These are phyloP conservation scores for Lutjanus argentimaculatus DNA, from an alignment of 2,797 vertebrate species.

Conservation along the genomic window DNA sequence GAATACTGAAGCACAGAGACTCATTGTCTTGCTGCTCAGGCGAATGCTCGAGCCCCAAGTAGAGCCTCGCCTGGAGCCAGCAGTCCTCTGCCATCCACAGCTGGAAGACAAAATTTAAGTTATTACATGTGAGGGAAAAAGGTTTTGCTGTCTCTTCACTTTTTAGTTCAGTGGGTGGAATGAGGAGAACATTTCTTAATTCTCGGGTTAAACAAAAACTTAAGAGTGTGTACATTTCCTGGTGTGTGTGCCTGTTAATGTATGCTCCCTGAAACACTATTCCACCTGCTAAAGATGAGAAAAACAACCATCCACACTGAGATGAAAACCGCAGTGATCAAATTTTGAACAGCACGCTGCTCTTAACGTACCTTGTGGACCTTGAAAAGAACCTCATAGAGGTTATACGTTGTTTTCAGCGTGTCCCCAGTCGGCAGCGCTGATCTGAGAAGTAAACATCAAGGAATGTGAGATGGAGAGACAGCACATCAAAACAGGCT, in stretches of 20 bases:
- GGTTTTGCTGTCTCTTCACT: not conserved
- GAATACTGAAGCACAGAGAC: constrained; percentile 92
- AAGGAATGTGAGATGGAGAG: constrained; percentile 51
- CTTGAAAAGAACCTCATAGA: constrained; percentile 98
- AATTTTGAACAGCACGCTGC: constrained; percentile 5
- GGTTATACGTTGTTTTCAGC: constrained; percentile 94
- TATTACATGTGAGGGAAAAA: not conserved
- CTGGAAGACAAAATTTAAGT: constrained; percentile 78
- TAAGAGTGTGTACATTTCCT: not conserved
- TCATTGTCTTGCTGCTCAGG: constrained; percentile 89
- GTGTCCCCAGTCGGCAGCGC: constrained; percentile 91
- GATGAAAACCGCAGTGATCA: constrained; percentile 40
- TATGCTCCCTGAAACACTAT: constrained; percentile 20
- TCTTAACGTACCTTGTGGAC: constrained; percentile 92
- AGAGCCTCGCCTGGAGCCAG: constrained; percentile 93
- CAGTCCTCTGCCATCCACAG: constrained; percentile 93
- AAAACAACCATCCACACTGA: not conserved
- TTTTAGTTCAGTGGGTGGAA: constrained; percentile 5
- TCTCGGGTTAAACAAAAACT: constrained; percentile 2
- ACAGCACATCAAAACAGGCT: constrained; percentile 31
- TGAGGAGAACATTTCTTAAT: not conserved
- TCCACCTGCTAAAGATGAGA: not conserved
- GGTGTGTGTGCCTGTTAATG: not conserved
- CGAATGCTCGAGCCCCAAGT: constrained; percentile 90
- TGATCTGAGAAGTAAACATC: constrained; percentile 85